Base-by-base conservation (phyloP, 1,140 invertebrate genomes). In the Rhopalosiphum maidis region DNA sequence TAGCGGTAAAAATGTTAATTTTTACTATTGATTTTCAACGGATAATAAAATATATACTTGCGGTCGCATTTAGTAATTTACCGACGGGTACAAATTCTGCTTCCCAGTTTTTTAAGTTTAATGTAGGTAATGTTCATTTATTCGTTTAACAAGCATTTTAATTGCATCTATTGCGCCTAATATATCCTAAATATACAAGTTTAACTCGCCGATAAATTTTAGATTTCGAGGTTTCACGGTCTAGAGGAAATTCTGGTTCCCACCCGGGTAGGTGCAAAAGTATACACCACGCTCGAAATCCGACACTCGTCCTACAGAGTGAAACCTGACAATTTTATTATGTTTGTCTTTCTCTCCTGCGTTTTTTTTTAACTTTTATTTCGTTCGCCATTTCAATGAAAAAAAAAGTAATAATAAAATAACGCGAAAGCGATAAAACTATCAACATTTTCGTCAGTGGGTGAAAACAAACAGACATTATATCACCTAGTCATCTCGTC, bases 351-450 rank as follows among this genome's bases (percentile, higher is more conserved):
- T 83, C 18, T 83, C 3, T 83, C 22, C 35, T 83, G 7, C 7
- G 22, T 37, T 35, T 83, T 83, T 83, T 77, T 37, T 82, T 83
- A 8, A 83, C 35, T 83, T 83, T 83, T 83, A 22, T 37, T 37
- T 83, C 77, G 18, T 83, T 37, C 7, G 2, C 35, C 35, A 18
- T 77, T 77, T 77, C 30, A 83, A 37, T 83, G 77, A 37, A 37
- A 83, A 35, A 37, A 83, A 83, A 82, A 82, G n/a, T 22, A 83
- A 83, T 83, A 77, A 77, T 77, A 77, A 77, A 77, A 83, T 83
- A 37, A 41, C 25, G 25, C 41, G 85, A 86, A 86, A 86, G 46
- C 86, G 46, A 88, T 88, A n/a, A 46, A 23, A 83, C 82, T 37
- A 46, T 87, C 43, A 43, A 85, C 41, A 41, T 85, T 87, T 87